These are phyloP conservation scores for Eidolon dupreanum DNA, from an alignment of 2,797 vertebrate genomes.

Conservation along the genomic window DNA sequence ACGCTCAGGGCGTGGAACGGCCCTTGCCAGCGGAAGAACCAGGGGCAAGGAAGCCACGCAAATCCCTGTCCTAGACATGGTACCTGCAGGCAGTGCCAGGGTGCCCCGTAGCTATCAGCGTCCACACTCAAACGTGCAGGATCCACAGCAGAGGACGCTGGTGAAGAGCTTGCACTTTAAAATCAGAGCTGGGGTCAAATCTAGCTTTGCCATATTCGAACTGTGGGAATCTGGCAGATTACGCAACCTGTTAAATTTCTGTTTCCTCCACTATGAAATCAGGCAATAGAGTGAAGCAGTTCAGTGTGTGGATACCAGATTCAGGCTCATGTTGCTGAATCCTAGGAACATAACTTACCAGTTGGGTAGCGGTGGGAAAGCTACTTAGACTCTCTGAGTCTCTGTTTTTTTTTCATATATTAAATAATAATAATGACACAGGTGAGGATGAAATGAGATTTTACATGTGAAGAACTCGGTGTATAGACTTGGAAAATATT, in stretches of 20 bases:
- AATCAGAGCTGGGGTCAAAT: neutral
- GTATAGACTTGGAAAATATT: neutral
- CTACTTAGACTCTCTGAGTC: neutral
- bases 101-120: neutral
- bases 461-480: neutral
- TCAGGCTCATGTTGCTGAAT: neutral
- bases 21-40: neutral
- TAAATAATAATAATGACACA: neutral
- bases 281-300: neutral
- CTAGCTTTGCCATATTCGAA: neutral
- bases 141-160: neutral
- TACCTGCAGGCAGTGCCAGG: neutral
- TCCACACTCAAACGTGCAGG: neutral
- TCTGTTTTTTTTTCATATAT: neutral
- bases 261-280: slow-evolving; percentile 11
- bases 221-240: slow-evolving; percentile 17
- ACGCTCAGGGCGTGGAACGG: neutral
- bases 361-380: neutral
- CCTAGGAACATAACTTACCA: neutral
- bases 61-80: neutral
- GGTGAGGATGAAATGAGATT: neutral
- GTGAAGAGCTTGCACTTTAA: neutral
- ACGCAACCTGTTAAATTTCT: neutral
- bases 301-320: neutral
- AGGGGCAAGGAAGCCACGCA: neutral